phyloP scores from a whole-genome alignment of 2,113 vertebrate genomes.

The Sinocyclocheilus anshuiensis region DNA sequence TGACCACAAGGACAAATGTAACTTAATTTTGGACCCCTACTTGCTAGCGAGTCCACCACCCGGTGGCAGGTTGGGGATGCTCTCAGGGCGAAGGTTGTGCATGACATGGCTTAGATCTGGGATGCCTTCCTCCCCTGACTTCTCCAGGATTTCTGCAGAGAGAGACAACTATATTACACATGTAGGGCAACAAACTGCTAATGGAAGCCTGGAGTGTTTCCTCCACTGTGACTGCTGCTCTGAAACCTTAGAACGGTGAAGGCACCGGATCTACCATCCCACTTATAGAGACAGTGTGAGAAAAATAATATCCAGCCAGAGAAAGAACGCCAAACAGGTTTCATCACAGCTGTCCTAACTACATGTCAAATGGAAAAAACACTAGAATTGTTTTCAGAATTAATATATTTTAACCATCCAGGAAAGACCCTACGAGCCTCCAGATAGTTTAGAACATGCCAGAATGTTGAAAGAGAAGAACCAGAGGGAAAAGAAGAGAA shows the following conservation, averaged over 20 bases:
- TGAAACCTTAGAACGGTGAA: slow-evolving; percentile 24
- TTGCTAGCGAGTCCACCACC: slow-evolving; percentile 98
- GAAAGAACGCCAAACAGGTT: background rate
- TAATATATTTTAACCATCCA: slow-evolving; percentile 1
- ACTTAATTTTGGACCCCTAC: slow-evolving; percentile 68
- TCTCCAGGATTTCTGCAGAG: slow-evolving; percentile 88
- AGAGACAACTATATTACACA: slow-evolving; percentile 40
- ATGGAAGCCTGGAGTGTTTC: background rate
- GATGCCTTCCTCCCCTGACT: slow-evolving; percentile 88
- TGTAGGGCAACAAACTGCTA: background rate
- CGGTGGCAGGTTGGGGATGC: slow-evolving; percentile 95
- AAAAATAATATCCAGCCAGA: slow-evolving; percentile 8
- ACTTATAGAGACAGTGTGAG: slow-evolving; percentile 23
- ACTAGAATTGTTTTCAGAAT: slow-evolving; percentile 4
- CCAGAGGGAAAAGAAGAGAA: background rate
- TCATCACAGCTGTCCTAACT: slow-evolving; percentile 15
- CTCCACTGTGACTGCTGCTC: background rate
- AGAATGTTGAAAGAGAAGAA: slow-evolving; percentile 27
- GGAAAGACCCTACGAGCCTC: background rate
- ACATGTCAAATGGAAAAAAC: background rate
- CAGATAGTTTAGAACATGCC: slow-evolving; percentile 19
- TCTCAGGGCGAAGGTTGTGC: slow-evolving; percentile 93
- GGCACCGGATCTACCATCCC: background rate
- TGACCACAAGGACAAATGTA: background rate
- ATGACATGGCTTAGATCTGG: slow-evolving; percentile 96